A percentile compares a stretch with the other conserved stretches of the same genome.
Evolutionary conservation across 2,113 vertebrate species (phyloP).

Genomic region (Cacatua alba): DNA sequence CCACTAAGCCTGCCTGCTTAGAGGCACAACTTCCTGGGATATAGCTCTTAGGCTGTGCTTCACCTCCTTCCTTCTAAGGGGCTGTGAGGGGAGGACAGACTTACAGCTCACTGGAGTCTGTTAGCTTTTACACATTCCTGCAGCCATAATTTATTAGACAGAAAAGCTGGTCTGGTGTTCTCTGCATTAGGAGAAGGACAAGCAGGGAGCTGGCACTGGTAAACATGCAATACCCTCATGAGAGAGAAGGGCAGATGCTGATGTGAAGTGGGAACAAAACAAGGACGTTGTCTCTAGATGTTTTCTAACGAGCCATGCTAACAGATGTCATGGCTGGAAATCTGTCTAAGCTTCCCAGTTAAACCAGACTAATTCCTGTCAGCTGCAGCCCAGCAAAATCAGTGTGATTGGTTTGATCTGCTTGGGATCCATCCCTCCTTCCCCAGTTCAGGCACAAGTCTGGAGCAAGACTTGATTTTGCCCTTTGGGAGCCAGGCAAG

Average conservation of each 20-base stretch:
- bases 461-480: not conserved
- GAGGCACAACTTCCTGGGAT: not conserved
- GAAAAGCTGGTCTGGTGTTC: not conserved
- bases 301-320: not conserved
- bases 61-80: not conserved
- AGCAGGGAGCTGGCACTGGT: not conserved
- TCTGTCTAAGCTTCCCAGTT: not conserved
- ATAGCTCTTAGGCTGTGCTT: not conserved
- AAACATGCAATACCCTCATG: not conserved
- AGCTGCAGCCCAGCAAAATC: not conserved
- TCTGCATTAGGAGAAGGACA: not conserved
- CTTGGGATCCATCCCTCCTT: not conserved
- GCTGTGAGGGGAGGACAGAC: not conserved
- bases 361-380: not conserved
- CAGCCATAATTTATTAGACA: not conserved
- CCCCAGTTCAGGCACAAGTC: not conserved
- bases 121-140: not conserved
- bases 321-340: not conserved
- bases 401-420: not conserved
- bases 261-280: not conserved
- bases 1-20: not conserved
- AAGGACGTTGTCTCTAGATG: not conserved
- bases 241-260: not conserved
- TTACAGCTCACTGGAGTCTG: not conserved
- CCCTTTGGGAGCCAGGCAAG: not conserved